Evolutionary conservation across 2,888 invertebrate genomes (phyloP), one percentile per base, ranked within the genome.

Genomic region (Caprella mutica): DNA sequence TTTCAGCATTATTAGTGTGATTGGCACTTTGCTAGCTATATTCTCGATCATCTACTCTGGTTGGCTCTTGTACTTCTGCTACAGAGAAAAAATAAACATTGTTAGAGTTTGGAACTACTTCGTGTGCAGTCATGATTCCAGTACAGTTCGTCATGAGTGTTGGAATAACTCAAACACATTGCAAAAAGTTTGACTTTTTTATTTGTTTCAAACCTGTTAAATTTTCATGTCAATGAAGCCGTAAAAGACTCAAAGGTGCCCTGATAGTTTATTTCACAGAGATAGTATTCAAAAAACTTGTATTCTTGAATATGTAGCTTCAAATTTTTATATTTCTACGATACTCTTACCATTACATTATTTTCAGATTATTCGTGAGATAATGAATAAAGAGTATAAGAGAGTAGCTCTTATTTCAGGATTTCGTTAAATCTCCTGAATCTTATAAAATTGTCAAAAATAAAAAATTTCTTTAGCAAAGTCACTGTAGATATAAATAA

Each of bases 371-470:
- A 84, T 73, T 85, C 86, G 0, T 90, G 88, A 88, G 72, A 66
- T 21, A 44, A 65, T 68, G 21, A 69, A 77, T 1, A 70, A 73
- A n/a, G 76, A 79, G 52, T 72, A n/a, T 93, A 9, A 85, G 90
- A 67, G 84, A 85, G 29, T 97, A 92, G 92, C 80, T 93, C 63
- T 93, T 82, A 74, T 76, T 97, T 26, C 89, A 96, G 0, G 87
- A 89, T 72, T 80, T 82, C 24, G 73, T 78, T 44, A 75, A 80
- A 66, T 82, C 84, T 12, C 89, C 88, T 0, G 81, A 84, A 68
- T 79, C 88, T 0, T 76, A 80, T 56, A 90, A 91, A 73, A 75
- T 97, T 8, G 78, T 93, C 48, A 90, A 72, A 73, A 75, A 71
- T 52, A 19, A n/a, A 17, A 8, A 46, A 8, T 8, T 42, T 8